Evolutionary conservation across 2,888 invertebrate species (phyloP), one percentile per base, ranked within the genome.

Genomic region (Diadegma fenestrale): DNA sequence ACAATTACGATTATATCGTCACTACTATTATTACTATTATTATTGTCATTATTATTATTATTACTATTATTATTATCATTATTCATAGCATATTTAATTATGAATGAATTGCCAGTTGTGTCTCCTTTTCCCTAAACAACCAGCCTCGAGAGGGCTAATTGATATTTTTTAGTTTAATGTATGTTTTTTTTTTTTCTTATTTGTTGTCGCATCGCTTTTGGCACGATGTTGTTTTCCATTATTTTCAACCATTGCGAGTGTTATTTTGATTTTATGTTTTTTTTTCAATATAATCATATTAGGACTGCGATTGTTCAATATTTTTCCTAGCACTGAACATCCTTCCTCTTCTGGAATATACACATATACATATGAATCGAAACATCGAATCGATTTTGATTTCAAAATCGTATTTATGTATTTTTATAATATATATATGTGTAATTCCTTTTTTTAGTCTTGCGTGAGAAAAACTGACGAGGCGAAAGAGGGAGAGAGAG

Each of bases 41-140:
- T 26, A 75, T 80, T 76, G 72, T 80, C 80, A 54, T 17, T 64
- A 82, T 41, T 63, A 63, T 76, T 43, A 63, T 63, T 73, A 85
- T 76, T 58, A 76, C 51, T 64, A 79, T 76, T 63, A 77, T 77
- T 37, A 79, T 82, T 75, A 26, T 45, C 26, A 30, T 48, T 30
- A n/a, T 48, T 30, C 26, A 3, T 30, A 41, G 10, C 30, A 45
- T 14, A 26, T 26, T 68, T 41, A 12, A 54, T 33, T 37, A 81
- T 68, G 73, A 79, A 72, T 72, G 77, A 77, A 85, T 85, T 83
- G 80, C 58, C 83, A 85, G 81, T 79, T 84, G 78, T 87, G 76
- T 72, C 54, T 54, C 80, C 72, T 58, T 48, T 51, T 82, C 82
- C 68, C 69, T 37, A 43, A 48, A 10, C 37, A 64, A 75, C 45